phyloP scores from a whole-genome alignment of 2,797 vertebrate genomes.

The Clarias laeviceps region DNA sequence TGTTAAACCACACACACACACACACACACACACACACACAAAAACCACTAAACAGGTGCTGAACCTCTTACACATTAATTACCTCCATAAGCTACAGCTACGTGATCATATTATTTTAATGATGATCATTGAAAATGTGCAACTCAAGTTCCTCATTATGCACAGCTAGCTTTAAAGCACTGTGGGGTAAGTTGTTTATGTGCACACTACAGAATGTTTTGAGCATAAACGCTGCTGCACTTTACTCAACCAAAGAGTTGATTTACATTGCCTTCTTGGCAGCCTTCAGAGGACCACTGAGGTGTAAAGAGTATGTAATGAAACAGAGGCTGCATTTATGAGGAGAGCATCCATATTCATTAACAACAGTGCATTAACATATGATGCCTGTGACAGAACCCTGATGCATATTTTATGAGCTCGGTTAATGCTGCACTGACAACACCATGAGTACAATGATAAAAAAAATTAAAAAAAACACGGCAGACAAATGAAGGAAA shows the following conservation, averaged over 20 bases:
- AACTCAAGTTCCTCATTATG: slow-evolving; percentile 42
- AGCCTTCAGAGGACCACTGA: slow-evolving; percentile 79
- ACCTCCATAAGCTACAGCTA: slow-evolving; percentile 16
- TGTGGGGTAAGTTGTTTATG: slow-evolving; percentile 59
- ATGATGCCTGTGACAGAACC: slow-evolving; percentile 73
- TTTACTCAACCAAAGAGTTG: slow-evolving; percentile 81
- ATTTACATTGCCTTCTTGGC: slow-evolving; percentile 88
- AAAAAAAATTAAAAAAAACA: slow-evolving; percentile 58
- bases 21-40: neutral
- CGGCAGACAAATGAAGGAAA: neutral
- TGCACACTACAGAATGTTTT: slow-evolving; percentile 62
- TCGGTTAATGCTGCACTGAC: slow-evolving; percentile 67
- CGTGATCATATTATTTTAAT: slow-evolving; percentile 20
- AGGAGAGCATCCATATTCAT: slow-evolving; percentile 90
- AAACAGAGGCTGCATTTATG: slow-evolving; percentile 77
- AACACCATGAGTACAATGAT: slow-evolving; percentile 60
- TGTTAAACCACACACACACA: neutral
- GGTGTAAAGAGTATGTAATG: slow-evolving; percentile 88
- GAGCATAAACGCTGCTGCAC: slow-evolving; percentile 67
- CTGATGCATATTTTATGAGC: slow-evolving; percentile 72
- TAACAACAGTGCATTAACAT: slow-evolving; percentile 80
- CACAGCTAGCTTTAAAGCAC: slow-evolving; percentile 45
- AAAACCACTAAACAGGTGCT: neutral
- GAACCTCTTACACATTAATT: slow-evolving; percentile 23
- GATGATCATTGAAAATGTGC: slow-evolving; percentile 16